Base-by-base conservation (phyloP, 2,888 invertebrate genomes). In the Monoplex corrugatus region DNA sequence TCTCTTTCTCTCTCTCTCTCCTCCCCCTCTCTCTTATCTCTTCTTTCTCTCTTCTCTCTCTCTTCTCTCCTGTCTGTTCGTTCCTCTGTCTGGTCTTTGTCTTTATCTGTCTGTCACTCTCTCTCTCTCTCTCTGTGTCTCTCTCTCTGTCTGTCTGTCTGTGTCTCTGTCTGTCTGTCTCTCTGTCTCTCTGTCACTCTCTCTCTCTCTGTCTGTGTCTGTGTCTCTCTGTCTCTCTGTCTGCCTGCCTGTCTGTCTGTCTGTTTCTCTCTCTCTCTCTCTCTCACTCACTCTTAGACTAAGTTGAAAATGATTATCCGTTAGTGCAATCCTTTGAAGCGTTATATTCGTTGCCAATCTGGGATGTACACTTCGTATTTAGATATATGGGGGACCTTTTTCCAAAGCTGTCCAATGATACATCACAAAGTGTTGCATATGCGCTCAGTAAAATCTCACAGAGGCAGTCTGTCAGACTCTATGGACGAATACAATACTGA, bases 91-190 rank as follows among this genome's bases (percentile, higher is more conserved):
- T 57, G 40, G 50, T 83, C 40, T 10, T 1, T 87, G 3, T 57
- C 57, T 87, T 40, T 83, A 38, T 83, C 82, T 63, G 83, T 88
- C 63, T 68, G 50, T 78, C 80, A 38, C 86, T 86, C 68, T 63
- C 68, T 86, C 86, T 86, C 86, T 63, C 68, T 63, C 86, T 86
- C 68, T 68, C 40, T 86, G 68, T 86, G 35, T 40, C 68, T 86
- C 86, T 86, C 57, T 28, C 40, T 35, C 68, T 86, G 8, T 63
- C 68, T 16, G 38, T 63, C 40, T 63, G 35, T 63, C 68, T 86
- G 40, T 63, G 2, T n/a, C 40, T 3, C 38, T 63, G 35, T 10
- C 38, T 63, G 2, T 32, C 68, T n/a, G 5, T 63, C 35, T 38
- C 38, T 40, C 38, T 38, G 2, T 63, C 57, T 45, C 84, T 45